Evolutionary conservation across 2,797 vertebrate species (phyloP), one percentile per base, ranked within the genome.

Genomic region (Manis pentadactyla): DNA sequence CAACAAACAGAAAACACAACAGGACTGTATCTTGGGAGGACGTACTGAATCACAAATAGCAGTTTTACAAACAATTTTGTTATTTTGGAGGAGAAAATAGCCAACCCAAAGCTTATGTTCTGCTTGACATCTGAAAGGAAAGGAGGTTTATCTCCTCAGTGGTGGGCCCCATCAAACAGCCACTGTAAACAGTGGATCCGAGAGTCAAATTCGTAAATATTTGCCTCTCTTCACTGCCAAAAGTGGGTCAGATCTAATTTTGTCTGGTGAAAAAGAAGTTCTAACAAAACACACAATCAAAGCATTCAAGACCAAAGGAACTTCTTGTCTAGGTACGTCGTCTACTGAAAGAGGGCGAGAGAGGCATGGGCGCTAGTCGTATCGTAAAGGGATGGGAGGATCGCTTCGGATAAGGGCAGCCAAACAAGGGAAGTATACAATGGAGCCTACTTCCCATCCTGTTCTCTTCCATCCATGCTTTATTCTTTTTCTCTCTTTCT

Each of bases 31-130:
- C 87, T 92, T 0, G 27, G 77, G 39, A 66, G 88, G 84, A 49
- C 49, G 73, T 81, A 73, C 37, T 42, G 66, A 95, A 82, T 87
- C 29, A 81, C 78, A 96, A 78, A 49, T 27, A 39, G 21, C 77
- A 17, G 82, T 90, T 95, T 74, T 55, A 91, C 0, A 79, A 94
- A 94, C 27, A 57, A 59, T 84, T 92, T 73, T 90, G 71, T 85
- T 96, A 81, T 90, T 94, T 79, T 93, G 71, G 87, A 92, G 81
- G 61, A 87, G 90, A 96, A 89, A 71, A 86, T 37, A 84, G 11
- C 14, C 13, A 25, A 61, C 69, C 85, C 81, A 87, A 77, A 95
- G 39, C 77, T 94, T 37, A 63, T 77, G 74, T 71, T 90, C 39
- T 49, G 37, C 4, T 77, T 61, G 49, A 46, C 85, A 42, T 37